Evolutionary conservation across 2,888 invertebrate genomes (phyloP).

Genomic region (Cheiracanthium punctorium): DNA sequence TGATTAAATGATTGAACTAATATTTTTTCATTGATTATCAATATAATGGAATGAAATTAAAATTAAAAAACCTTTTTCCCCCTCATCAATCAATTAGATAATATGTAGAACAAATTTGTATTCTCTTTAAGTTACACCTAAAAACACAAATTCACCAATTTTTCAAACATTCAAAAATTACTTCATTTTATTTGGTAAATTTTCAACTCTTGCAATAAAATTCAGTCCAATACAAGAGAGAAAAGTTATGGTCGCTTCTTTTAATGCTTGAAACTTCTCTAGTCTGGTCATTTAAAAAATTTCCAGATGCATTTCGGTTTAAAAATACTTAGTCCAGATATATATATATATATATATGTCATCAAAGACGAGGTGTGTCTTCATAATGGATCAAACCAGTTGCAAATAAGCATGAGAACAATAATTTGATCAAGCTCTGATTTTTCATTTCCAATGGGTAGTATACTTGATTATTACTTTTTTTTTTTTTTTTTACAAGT

Average conservation of each 20-base stretch:
- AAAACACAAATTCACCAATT: conserved; percentile 66
- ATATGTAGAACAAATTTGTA: conserved; percentile 60
- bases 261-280: conserved; percentile 23
- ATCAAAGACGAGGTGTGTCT: conserved; percentile 40
- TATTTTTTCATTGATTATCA: too few species aligned
- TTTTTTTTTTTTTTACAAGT: conserved; percentile 47
- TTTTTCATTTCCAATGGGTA: conserved; percentile 20
- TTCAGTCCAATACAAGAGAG: conserved; percentile 68
- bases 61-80: conserved; percentile 50
- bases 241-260: conserved; percentile 46
- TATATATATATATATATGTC: too few species aligned
- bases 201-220: conserved; percentile 68
- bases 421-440: conserved; percentile 61
- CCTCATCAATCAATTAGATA: conserved; percentile 39
- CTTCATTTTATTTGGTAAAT: conserved; percentile 49
- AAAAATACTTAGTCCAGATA: conserved; percentile 48
- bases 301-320: conserved; percentile 35
- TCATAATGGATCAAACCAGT: conserved; percentile 53
- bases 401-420: conserved; percentile 62
- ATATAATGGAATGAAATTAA: not conserved
- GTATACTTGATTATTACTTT: conserved; percentile 29
- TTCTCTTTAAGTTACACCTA: conserved; percentile 58
- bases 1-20: too few species aligned
- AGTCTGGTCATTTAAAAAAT: conserved; percentile 57
- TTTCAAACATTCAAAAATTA: conserved; percentile 58